phyloP scores from a whole-genome alignment of 2,113 vertebrate species.

The Cygnus atratus region DNA sequence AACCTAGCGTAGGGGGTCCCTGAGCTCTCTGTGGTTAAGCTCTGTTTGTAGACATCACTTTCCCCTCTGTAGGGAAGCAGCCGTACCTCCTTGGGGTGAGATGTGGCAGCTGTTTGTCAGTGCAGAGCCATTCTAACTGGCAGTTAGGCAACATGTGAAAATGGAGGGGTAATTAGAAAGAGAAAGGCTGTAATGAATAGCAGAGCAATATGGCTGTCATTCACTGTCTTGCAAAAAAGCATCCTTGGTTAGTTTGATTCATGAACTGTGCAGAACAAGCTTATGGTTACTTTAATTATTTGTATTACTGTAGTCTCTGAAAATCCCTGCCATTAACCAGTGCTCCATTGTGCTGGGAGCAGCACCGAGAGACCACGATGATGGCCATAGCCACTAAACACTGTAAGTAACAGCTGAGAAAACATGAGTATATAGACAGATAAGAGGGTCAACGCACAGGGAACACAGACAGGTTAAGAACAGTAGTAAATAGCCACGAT shows the following conservation, averaged over 20 bases:
- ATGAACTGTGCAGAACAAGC: background rate
- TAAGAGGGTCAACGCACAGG: background rate
- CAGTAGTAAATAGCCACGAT: background rate
- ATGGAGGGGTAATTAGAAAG: background rate
- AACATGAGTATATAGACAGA: background rate
- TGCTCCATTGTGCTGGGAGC: background rate
- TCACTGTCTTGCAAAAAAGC: background rate
- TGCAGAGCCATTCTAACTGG: background rate
- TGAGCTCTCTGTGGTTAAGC: background rate
- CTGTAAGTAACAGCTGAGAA: background rate
- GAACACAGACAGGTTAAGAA: background rate
- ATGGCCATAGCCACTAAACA: background rate
- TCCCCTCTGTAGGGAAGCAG: background rate
- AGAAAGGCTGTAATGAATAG: background rate
- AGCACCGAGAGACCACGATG: background rate
- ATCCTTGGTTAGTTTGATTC: background rate
- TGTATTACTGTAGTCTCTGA: background rate
- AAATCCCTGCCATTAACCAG: background rate
- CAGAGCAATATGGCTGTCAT: background rate
- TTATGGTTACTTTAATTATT: constrained; percentile 14
- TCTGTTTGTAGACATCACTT: background rate
- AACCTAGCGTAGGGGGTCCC: background rate
- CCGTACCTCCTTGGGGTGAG: background rate
- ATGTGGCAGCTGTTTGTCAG: background rate
- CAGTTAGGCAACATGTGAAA: background rate